Conservation (phyloP, 2,888 invertebrate species). For the Cyclophora punctaria region DNA sequence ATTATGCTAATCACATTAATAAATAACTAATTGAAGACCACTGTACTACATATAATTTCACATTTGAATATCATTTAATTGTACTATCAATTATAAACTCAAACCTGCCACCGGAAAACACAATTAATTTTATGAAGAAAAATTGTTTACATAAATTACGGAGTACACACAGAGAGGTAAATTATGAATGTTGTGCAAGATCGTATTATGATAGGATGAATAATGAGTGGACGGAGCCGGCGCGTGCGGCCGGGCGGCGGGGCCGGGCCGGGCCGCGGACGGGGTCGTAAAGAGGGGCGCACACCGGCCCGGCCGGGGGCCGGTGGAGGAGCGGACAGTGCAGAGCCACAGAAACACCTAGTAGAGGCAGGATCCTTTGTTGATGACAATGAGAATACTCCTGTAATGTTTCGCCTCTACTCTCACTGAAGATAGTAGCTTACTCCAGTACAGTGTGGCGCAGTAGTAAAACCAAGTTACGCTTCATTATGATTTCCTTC, state of each 20-base stretch:
- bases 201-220: not conserved
- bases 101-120: conserved; percentile 19
- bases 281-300: no score
- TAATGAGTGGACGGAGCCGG: not conserved
- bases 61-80: conserved; percentile 25
- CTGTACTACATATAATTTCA: conserved; percentile 21
- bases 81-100: conserved; percentile 20
- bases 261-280: not conserved
- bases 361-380: no score
- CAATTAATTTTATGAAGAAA: conserved; percentile 23
- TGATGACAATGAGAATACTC: no score
- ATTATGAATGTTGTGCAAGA: not conserved
- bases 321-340: no score
- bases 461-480: no score
- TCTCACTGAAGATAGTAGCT: no score
- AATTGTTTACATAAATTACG: conserved; percentile 21
- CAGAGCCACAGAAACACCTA: no score
- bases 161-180: not conserved
- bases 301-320: no score
- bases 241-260: not conserved
- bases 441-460: no score
- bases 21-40: conserved; percentile 31
- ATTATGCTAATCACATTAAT: conserved; percentile 32
- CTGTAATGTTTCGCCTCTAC: no score
- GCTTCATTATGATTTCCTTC: no score